phyloP scores from a whole-genome alignment of 2,797 vertebrate species.

The Podarcis siculus region DNA sequence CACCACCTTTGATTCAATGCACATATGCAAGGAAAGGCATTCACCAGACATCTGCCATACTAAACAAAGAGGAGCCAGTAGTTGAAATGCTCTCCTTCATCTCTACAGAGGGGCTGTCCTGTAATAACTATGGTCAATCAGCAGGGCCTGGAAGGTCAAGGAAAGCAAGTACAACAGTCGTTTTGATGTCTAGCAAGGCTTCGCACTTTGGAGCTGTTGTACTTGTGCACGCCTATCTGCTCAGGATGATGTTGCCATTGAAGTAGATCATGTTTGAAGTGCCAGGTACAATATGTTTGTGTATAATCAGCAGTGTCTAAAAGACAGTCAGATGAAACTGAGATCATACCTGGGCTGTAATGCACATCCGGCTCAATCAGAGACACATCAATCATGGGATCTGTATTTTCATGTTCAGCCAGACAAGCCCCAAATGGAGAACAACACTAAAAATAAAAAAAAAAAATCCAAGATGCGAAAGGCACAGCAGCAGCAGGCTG shows the following conservation, averaged over 20 bases:
- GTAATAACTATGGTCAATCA: background rate
- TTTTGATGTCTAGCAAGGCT: background rate
- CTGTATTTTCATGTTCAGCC: background rate
- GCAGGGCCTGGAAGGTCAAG: background rate
- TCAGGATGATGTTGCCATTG: background rate
- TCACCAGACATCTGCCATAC: conserved; percentile 3
- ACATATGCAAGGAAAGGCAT: background rate
- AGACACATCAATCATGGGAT: background rate
- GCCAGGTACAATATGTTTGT: background rate
- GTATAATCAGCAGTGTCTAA: conserved; percentile 5
- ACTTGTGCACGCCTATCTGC: background rate
- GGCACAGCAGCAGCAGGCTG: background rate
- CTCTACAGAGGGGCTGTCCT: background rate
- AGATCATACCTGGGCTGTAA: background rate
- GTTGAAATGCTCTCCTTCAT: background rate
- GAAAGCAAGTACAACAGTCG: background rate
- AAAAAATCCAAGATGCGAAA: background rate
- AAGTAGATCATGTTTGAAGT: background rate
- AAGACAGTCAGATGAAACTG: background rate
- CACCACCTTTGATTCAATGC: background rate
- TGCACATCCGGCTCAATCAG: background rate
- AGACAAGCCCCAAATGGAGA: background rate
- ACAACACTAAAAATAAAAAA: background rate
- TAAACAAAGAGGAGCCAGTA: background rate
- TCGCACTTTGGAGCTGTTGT: background rate